These are phyloP conservation scores for Onychomys arenicola DNA, from an alignment of 2,797 vertebrate species.

Conservation along the genomic window DNA sequence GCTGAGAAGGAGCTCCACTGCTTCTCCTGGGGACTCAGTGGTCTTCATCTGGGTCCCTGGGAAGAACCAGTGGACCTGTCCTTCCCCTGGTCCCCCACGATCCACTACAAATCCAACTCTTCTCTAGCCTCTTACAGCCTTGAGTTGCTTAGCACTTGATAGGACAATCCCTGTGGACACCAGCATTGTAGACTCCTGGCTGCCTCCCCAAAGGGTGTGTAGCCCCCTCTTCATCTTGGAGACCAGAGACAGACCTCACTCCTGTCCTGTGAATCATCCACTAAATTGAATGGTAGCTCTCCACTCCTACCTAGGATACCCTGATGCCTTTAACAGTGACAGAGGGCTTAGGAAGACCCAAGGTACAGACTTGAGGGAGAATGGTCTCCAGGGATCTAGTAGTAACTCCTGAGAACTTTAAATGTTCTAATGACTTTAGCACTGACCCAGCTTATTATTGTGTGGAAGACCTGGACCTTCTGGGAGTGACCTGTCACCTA, in stretches of 20 bases:
- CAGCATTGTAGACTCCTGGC: fast-evolving
- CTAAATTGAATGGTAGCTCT: fast-evolving
- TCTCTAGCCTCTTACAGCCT: too few species aligned
- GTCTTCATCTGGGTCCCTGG: too few species aligned
- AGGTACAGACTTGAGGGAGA: fast-evolving
- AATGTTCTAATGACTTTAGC: neutral
- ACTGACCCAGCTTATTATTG: too few species aligned
- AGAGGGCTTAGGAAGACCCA: neutral
- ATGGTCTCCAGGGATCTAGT: fast-evolving
- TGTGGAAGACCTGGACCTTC: fast-evolving
- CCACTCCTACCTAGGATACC: neutral
- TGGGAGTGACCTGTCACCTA: fast-evolving
- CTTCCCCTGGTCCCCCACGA: neutral
- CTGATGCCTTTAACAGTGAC: fast-evolving
- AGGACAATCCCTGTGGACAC: fast-evolving
- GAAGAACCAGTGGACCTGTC: neutral
- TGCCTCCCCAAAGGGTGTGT: fast-evolving
- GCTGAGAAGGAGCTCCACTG: neutral
- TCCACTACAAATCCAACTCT: neutral
- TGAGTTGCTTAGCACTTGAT: fast-evolving
- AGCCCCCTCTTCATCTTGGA: neutral
- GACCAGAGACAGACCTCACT: neutral
- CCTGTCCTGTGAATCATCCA: neutral
- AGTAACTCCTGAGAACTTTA: neutral
- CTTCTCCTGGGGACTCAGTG: neutral